A percentile compares a stretch with the other conserved stretches of the same genome.
Evolutionary conservation across 1,140 invertebrate species (phyloP).

Genomic region (Acromyrmex heyeri): DNA sequence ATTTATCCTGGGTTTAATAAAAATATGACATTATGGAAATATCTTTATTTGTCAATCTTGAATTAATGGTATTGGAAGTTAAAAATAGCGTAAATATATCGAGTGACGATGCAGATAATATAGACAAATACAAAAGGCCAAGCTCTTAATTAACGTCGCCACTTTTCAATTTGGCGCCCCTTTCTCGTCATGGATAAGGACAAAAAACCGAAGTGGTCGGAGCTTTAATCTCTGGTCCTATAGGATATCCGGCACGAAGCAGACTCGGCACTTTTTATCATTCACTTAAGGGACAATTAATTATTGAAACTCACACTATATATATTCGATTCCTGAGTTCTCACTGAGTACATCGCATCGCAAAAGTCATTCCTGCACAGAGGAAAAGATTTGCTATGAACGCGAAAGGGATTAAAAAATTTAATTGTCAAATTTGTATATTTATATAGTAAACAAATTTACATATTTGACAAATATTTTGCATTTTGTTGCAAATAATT

Average conservation of each 20-base stretch:
- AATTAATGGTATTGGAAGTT: background rate
- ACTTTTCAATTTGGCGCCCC: conserved; percentile 77
- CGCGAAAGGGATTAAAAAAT: too few relatives aligned
- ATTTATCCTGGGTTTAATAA: background rate
- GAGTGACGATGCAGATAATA: background rate
- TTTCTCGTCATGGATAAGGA: conserved; percentile 1
- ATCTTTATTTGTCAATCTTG: background rate
- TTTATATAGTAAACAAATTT: too few relatives aligned
- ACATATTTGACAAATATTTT: too few relatives aligned
- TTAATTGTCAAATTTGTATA: too few relatives aligned
- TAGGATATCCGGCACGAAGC: conserved; percentile 33
- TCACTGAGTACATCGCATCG: background rate
- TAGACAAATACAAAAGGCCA: conserved; percentile 20
- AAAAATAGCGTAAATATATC: conserved; percentile 7
- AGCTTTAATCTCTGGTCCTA: conserved; percentile 41
- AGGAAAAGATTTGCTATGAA: too few relatives aligned
- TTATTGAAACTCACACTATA: conserved; percentile 5
- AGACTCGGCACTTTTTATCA: conserved; percentile 38
- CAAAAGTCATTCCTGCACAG: background rate
- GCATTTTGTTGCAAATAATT: too few relatives aligned
- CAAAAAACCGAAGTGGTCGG: background rate
- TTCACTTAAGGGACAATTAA: conserved; percentile 38
- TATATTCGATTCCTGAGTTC: background rate
- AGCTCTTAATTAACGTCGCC: conserved; percentile 73
- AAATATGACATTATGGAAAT: background rate